Evolutionary conservation across 1,140 invertebrate species (phyloP).

Genomic region (Fragariocoptes setiger): DNA sequence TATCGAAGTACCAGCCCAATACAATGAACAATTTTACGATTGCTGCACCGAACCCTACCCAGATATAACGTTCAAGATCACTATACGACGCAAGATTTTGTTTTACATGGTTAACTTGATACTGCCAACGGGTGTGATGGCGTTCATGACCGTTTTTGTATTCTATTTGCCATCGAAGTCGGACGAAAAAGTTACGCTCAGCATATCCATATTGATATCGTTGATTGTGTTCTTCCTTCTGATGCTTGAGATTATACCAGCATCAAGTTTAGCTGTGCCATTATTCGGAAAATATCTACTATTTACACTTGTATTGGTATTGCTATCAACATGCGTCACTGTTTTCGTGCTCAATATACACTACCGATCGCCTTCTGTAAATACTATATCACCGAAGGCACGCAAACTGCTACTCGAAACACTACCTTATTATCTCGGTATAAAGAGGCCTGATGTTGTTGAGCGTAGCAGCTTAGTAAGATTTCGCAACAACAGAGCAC

Average conservation of each 20-base stretch:
- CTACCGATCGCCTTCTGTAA: conserved; percentile 88
- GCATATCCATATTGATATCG: conserved; percentile 63
- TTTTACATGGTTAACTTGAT: conserved; percentile 92
- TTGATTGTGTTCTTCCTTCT: conserved; percentile 96
- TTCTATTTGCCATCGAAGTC: conserved; percentile 95
- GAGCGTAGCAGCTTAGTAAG: background rate
- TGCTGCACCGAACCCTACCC: conserved; percentile 36
- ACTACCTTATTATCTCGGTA: conserved; percentile 30
- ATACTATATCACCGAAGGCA: conserved; percentile 69
- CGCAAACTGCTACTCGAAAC: conserved; percentile 52
- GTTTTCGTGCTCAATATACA: conserved; percentile 96
- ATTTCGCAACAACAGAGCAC: background rate
- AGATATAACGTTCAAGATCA: conserved; percentile 86
- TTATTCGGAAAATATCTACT: conserved; percentile 87
- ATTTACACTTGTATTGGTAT: conserved; percentile 93
- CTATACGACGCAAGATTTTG: conserved; percentile 68
- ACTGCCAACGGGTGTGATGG: conserved; percentile 75
- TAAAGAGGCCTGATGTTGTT: conserved; percentile 14
- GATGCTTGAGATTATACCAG: conserved; percentile 90
- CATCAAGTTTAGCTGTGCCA: conserved; percentile 79
- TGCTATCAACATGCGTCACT: conserved; percentile 75
- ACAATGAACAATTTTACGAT: conserved; percentile 34
- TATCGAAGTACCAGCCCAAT: conserved; percentile 59
- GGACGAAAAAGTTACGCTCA: conserved; percentile 45
- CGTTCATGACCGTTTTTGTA: conserved; percentile 81